Base-by-base conservation (phyloP, 2,797 vertebrate species). In the Bufotes viridis region DNA sequence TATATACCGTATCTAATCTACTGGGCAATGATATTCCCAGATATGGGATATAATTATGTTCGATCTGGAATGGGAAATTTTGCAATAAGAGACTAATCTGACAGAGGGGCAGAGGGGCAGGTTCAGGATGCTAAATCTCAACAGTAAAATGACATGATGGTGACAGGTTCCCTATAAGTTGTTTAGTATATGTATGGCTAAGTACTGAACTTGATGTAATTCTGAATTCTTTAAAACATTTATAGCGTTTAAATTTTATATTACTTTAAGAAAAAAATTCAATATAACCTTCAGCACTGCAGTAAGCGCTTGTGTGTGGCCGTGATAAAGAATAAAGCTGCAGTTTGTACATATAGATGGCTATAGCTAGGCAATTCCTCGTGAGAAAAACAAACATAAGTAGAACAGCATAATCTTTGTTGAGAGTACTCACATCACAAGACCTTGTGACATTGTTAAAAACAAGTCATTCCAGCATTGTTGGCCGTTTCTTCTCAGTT, bases 371-470 rank as follows among this genome's bases (percentile, higher is more conserved):
- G 53, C 57, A 91, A 90, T 74, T 90, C 87, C 85, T 90, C 90
- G 90, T 90, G 90, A 91, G 90, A 90, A 92, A 92, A 92, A 88
- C 87, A 93, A 92, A 91, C 90, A 92, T 57, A 90, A 90, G 90
- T 91, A 92, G 88, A 14, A 87, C 80, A 79, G 22, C 88, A 91
- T 91, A 91, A 92, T 88, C 89, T 92, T 88, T 89, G 91, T 72
- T 91, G 90, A 91, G 90, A 88, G 89, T 93, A 92, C 92, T 91
- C 90, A 79, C 90, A 92, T 92, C 91, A 93, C 91, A 93, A 92
- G 92, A 24, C 87, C 92, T 91, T 91, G 89, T 93, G 91, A 93
- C 63, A 90, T 26, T 82, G 70, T 84, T 63, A 57, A 67, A 92
- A 93, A 91, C 88, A 92, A 93, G 91, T 87, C 85, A 91, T 90